phyloP scores from a whole-genome alignment of 2,888 invertebrate species.

The Hyposoter didymator region DNA sequence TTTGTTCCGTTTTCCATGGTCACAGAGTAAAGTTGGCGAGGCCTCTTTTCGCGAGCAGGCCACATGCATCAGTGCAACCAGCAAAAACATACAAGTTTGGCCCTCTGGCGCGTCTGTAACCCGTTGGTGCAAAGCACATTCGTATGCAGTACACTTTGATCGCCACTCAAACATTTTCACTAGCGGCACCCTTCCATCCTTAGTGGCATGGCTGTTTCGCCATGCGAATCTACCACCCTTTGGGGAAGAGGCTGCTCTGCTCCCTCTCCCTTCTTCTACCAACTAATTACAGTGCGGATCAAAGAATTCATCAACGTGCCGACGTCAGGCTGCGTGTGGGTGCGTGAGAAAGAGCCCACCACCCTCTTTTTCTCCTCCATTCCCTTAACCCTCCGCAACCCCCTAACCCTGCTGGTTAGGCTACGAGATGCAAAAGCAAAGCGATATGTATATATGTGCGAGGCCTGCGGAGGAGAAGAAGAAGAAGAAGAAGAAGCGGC shows the following conservation, averaged over 20 bases:
- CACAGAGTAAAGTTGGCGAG: slow-evolving; percentile 12
- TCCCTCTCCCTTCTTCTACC: slow-evolving; percentile 73
- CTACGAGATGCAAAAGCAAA: slow-evolving; percentile 60
- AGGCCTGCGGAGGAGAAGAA: slow-evolving; percentile 55
- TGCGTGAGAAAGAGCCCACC: slow-evolving; percentile 69
- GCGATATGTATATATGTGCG: slow-evolving; percentile 44
- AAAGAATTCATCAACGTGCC: slow-evolving; percentile 82
- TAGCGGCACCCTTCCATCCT: slow-evolving; percentile 69
- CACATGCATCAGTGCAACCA: slow-evolving; percentile 43
- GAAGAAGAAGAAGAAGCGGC: slow-evolving; percentile 67
- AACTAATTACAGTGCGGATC: slow-evolving; percentile 83
- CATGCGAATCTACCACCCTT: slow-evolving; percentile 51
- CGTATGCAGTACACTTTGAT: slow-evolving; percentile 80
- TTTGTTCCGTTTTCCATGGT: slow-evolving; percentile 20
- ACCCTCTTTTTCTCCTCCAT: slow-evolving; percentile 1
- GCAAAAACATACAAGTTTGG: slow-evolving; percentile 41
- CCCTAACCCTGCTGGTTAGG: slow-evolving; percentile 11
- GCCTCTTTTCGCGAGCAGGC: not conserved
- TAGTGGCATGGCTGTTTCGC: slow-evolving; percentile 61
- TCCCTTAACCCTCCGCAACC: slow-evolving; percentile 12
- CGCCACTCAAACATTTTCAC: slow-evolving; percentile 83
- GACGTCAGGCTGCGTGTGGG: slow-evolving; percentile 70
- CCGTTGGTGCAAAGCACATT: slow-evolving; percentile 74
- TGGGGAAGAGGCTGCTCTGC: slow-evolving; percentile 64
- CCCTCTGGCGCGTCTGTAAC: slow-evolving; percentile 41